Evolutionary conservation across 2,888 invertebrate species (phyloP).

Genomic region (Andrena dorsata): DNA sequence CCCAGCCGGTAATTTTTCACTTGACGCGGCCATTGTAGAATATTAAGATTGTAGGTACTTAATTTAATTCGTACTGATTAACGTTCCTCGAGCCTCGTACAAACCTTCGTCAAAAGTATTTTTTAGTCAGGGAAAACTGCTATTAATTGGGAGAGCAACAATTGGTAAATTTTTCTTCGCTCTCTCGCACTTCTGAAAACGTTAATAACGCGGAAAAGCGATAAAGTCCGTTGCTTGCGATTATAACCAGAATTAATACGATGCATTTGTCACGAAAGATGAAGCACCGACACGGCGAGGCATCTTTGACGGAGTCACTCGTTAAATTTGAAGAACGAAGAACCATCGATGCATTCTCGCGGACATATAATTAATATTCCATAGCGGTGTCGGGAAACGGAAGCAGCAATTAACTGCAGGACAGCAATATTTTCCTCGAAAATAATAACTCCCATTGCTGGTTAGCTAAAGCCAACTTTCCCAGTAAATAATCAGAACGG

Average conservation of each 20-base stretch:
- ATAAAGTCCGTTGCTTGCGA: neutral
- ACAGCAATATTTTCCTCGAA: conserved; percentile 12
- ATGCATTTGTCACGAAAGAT: neutral
- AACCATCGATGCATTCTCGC: conserved; percentile 13
- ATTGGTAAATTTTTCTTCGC: neutral
- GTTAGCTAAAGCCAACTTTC: neutral
- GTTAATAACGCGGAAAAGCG: neutral
- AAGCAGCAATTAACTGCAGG: conserved; percentile 10
- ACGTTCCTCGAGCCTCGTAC: neutral
- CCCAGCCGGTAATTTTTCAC: neutral
- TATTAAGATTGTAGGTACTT: neutral
- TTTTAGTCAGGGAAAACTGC: neutral
- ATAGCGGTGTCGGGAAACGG: neutral
- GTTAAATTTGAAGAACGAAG: conserved; percentile 18
- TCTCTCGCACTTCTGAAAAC: neutral
- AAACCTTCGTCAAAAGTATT: conserved; percentile 23
- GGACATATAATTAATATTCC: conserved; percentile 46
- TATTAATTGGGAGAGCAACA: neutral
- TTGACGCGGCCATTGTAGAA: conserved; percentile 8
- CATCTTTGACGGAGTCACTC: neutral
- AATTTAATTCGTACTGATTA: conserved; percentile 23
- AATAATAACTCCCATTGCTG: conserved; percentile 17
- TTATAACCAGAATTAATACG: conserved; percentile 35
- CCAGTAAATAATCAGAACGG: neutral
- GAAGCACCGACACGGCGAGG: neutral